phyloP scores from a whole-genome alignment of 2,888 invertebrate species.

The Esperia sulphurella region DNA sequence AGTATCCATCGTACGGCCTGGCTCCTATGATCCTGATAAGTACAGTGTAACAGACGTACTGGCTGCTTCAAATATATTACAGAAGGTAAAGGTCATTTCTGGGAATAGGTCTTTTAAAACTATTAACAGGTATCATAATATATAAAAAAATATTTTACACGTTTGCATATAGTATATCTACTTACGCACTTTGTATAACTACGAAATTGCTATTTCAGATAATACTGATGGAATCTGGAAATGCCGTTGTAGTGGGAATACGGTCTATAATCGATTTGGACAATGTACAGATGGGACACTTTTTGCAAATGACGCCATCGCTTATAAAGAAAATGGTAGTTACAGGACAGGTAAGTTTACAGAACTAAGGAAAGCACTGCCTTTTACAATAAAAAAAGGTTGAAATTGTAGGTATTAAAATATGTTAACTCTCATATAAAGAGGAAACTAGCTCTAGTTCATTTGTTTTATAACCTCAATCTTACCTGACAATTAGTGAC shows the following conservation, averaged over 20 bases:
- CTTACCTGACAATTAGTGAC: no score
- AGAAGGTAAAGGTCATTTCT: slow-evolving; percentile 22
- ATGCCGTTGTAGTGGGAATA: slow-evolving; percentile 46
- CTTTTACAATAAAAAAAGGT: no score
- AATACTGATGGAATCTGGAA: slow-evolving; percentile 64
- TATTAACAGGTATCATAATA: no score
- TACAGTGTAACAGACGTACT: slow-evolving; percentile 34
- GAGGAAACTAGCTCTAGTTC: no score
- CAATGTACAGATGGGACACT: slow-evolving; percentile 56
- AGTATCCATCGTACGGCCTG: slow-evolving; percentile 67
- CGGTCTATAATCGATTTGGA: slow-evolving; percentile 61
- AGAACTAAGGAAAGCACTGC: no score
- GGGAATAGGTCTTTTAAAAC: neutral
- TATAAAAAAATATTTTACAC: no score
- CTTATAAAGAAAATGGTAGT: slow-evolving; percentile 60
- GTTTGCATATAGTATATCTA: no score
- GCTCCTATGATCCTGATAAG: slow-evolving; percentile 54
- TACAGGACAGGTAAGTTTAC: slow-evolving; percentile 25
- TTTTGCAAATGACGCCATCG: slow-evolving; percentile 59
- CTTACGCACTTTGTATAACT: neutral
- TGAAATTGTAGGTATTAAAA: no score
- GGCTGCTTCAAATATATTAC: slow-evolving; percentile 32
- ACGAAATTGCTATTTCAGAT: slow-evolving; percentile 25
- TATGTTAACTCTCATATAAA: no score
- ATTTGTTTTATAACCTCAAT: no score